Evolutionary conservation across 2,113 vertebrate genomes (phyloP), one percentile per base, ranked within the genome.

Genomic region (Smithornis capensis): DNA sequence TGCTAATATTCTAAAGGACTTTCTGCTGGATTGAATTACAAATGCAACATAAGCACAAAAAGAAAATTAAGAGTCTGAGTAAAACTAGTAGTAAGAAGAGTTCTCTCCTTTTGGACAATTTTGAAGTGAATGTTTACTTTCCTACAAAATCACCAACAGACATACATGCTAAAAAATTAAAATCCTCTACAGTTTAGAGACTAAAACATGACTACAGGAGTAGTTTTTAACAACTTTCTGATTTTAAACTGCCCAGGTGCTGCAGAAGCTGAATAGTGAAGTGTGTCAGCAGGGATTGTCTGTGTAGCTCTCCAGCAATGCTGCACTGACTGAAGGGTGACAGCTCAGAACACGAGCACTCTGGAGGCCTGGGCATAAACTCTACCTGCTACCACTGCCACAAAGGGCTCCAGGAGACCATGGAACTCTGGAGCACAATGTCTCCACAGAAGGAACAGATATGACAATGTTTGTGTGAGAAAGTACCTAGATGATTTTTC

Each of bases 391-490:
- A 28, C 22, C 31, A 31, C 19, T 38, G 33, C 35, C 3, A 1
- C 15, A 9, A 37, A 49, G 14, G n/a, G 28, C 22, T 67, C 24
- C 22, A 49, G 19, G 24, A 78, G 31, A 87, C 49, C 40, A 56
- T 1, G 14, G 15, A 70, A 42, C 29, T 64, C 29, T 14, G 24
- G 33, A 73, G 27, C 35, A 29, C 19, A 49, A 8, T 4, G 18
- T 6, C 33, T 60, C 22, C 44, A 22, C 0, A 31, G 14, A 67
- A 63, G 7, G 28, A 40, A 40, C 2, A 81, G 22, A 21, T 22
- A 50, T 2, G 6, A 47, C 23, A 56, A 19, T 1, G 11, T 4
- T 4, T 8, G 19, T 1, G 22, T 8, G 8, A 88, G 19, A 33
- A 92, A 90, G 9, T 16, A 71, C 6, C 10, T 17, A 22, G 8